These are phyloP conservation scores for Leptinotarsa rubiginosa DNA, from an alignment of 2,888 invertebrate genomes.

Conservation along the genomic window DNA sequence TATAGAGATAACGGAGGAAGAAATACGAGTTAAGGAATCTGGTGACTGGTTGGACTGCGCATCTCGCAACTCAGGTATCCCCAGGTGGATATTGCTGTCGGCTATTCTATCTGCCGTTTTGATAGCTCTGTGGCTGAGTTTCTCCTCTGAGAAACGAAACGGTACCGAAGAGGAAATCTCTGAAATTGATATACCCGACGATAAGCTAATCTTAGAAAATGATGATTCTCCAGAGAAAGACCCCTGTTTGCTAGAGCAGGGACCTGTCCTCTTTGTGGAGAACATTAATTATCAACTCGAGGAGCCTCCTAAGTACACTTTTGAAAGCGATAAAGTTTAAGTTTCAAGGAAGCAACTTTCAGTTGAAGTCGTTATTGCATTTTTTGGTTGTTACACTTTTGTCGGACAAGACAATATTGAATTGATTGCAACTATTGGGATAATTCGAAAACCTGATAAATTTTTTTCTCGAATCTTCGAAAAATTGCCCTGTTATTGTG, in stretches of 20 bases:
- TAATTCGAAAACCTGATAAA: not conserved
- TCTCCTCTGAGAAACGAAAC: conserved; percentile 58
- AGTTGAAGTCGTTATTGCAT: not conserved
- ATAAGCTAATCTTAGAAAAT: conserved; percentile 46
- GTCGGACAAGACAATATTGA: not conserved
- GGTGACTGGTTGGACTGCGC: conserved; percentile 64
- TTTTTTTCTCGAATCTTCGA: not conserved
- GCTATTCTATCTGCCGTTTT: conserved; percentile 66
- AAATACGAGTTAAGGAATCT: conserved; percentile 41
- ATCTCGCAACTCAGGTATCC: conserved; percentile 67
- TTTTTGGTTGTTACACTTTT: conserved; percentile 4
- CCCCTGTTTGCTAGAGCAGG: conserved; percentile 31
- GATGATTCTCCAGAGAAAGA: conserved; percentile 44
- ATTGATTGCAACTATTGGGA: not conserved
- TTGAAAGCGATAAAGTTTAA: conserved; percentile 54
- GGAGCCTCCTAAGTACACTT: conserved; percentile 53
- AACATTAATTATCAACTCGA: conserved; percentile 18
- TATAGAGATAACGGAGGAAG: conserved; percentile 52
- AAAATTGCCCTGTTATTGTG: not conserved
- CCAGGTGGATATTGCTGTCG: conserved; percentile 65
- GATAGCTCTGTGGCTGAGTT: conserved; percentile 67
- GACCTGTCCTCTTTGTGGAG: conserved; percentile 34
- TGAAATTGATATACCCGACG: conserved; percentile 46
- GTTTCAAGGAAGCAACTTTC: not conserved
- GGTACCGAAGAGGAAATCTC: conserved; percentile 37